Evolutionary conservation across 1,140 invertebrate genomes (phyloP), one percentile per base, ranked within the genome.

Genomic region (Teleogryllus occipitalis): DNA sequence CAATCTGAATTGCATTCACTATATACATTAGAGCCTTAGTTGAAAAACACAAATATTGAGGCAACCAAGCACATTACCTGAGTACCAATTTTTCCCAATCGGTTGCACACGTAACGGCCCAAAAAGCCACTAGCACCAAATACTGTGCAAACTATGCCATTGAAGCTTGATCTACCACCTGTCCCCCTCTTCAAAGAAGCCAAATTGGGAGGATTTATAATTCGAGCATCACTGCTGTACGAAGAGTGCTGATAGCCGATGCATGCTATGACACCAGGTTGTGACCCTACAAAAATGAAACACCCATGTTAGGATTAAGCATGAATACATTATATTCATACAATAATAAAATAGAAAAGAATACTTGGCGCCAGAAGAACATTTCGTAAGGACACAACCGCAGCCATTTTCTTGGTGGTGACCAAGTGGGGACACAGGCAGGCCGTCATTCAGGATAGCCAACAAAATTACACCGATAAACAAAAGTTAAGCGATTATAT

Each of bases 91-190:
- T 94, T 97, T 84, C 96, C 97, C 47, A 99, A 86, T 84, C 91
- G 91, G 84, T 97, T 98, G 83, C 93, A 92, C 21, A 99, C 89
- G 88, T 93, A 91, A 78, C 89, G 86, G 0, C 97, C 98, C 8
- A 99, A 84, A 83, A 97, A 97, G 12, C 98, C 98, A 78, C 90
- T 92, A 73, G 90, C 90, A 49, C 98, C 98, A 87, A 99, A 99
- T 6, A 99, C 92, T n/a, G 98, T 99, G 12, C 95, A 97, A 7
- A 99, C 96, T 80, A 96, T 91, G 0, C 98, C 98, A 88, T 94
- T 99, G 84, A 99, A 99, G 83, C 96, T 98, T 81, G 94, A 95
- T 39, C 98, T 91, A 54, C 97, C 97, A 54, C 97, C 97, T 73
- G 95, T 96, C 27, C 97, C 97, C 84, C 94, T 88, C 86, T 95